phyloP scores from a whole-genome alignment of 2,113 vertebrate species.

The Morone chrysops region DNA sequence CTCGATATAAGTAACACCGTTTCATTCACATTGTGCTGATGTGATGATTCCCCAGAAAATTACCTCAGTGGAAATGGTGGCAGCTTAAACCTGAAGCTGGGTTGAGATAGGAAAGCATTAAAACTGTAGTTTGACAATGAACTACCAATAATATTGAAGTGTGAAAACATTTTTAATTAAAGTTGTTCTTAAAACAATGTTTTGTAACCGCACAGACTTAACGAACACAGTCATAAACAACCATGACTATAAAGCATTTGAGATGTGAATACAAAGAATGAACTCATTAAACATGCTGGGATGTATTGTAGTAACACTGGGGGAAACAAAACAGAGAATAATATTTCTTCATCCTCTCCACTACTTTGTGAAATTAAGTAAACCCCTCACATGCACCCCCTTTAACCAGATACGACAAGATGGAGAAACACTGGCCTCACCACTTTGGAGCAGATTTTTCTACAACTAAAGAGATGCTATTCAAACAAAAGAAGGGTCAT shows the following conservation, averaged over 20 bases:
- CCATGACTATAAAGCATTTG: constrained; percentile 5
- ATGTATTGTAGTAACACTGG: background rate
- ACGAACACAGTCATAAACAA: constrained; percentile 2
- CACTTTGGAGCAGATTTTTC: constrained; percentile 1
- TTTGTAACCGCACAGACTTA: background rate
- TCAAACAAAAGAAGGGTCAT: background rate
- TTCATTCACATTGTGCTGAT: constrained; percentile 1
- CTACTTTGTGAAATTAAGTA: background rate
- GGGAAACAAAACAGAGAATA: background rate
- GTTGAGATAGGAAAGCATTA: constrained; percentile 7
- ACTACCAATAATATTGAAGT: background rate
- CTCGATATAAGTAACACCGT: constrained; percentile 10
- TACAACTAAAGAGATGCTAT: background rate
- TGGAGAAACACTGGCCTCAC: background rate
- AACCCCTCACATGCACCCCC: background rate
- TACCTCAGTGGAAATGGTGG: background rate
- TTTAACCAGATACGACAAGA: background rate
- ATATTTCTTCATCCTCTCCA: background rate
- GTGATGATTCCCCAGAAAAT: constrained; percentile 13
- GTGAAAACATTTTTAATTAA: constrained; percentile 43
- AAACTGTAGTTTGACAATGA: background rate
- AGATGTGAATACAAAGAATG: background rate
- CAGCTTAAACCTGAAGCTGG: constrained; percentile 8
- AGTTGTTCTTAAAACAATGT: constrained; percentile 12
- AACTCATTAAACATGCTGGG: background rate